These are phyloP conservation scores for Erethizon dorsatum DNA, from an alignment of 2,797 vertebrate species.

Conservation along the genomic window DNA sequence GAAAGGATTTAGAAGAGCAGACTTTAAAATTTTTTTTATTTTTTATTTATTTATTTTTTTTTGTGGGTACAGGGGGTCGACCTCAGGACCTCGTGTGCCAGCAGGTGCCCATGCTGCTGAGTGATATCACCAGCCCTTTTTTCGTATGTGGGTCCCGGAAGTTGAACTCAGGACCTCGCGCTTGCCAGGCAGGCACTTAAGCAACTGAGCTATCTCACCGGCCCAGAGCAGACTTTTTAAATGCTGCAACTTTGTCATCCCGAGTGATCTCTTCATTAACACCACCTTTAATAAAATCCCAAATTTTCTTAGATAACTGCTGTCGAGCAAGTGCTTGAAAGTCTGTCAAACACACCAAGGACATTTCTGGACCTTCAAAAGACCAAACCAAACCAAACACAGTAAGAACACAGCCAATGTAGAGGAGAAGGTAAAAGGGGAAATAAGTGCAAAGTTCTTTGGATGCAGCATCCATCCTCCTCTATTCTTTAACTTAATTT, in stretches of 20 bases:
- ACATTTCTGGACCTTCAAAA: slow-evolving; percentile 89
- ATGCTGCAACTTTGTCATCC: slow-evolving; percentile 95
- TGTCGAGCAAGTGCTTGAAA: slow-evolving; percentile 94
- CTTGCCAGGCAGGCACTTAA: too few relatives aligned
- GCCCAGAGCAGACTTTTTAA: slow-evolving; percentile 91
- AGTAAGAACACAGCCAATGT: background rate
- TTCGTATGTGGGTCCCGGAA: too few relatives aligned
- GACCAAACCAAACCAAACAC: background rate
- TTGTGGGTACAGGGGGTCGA: too few relatives aligned
- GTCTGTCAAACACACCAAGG: slow-evolving; percentile 95
- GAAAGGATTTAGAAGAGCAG: background rate
- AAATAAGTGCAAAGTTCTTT: background rate
- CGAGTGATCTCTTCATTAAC: slow-evolving; percentile 95
- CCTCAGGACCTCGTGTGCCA: too few relatives aligned
- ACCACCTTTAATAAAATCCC: slow-evolving; percentile 96
- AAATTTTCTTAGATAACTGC: slow-evolving; percentile 94
- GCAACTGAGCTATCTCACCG: too few relatives aligned
- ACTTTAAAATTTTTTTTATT: slow-evolving; percentile 89
- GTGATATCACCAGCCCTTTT: too few relatives aligned
- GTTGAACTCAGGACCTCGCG: too few relatives aligned
- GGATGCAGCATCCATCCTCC: rapidly evolving
- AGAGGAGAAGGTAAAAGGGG: background rate
- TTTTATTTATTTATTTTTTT: too few relatives aligned
- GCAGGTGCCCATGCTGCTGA: too few relatives aligned
- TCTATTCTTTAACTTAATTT: background rate